These are phyloP conservation scores for human (Homo sapiens) DNA, from an alignment of 2,113 vertebrate species.

Conservation along the genomic window DNA sequence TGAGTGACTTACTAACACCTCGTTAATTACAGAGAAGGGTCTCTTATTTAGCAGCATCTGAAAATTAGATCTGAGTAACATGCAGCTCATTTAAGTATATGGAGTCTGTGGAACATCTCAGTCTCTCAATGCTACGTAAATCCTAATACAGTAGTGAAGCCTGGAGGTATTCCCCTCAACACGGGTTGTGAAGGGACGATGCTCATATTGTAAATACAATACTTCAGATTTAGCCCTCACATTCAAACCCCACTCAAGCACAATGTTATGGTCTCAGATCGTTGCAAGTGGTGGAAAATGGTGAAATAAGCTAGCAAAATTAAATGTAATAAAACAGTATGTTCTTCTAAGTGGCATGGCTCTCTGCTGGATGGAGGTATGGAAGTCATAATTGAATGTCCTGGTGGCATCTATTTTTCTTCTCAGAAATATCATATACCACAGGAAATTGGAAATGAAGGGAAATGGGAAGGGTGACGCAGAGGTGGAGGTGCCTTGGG, in stretches of 20 bases:
- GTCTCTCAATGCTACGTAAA: neutral
- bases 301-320: neutral
- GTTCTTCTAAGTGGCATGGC: neutral
- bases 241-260: neutral
- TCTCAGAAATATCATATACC: neutral
- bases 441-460: neutral
- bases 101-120: neutral
- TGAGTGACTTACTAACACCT: conserved; percentile 20
- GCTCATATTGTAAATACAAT: neutral
- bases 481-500: neutral
- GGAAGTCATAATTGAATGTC: neutral
- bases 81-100: neutral
- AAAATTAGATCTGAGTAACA: neutral
- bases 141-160: neutral
- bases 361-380: neutral
- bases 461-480: neutral
- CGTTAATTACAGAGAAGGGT: neutral
- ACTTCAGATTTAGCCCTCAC: neutral
- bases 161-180: neutral
- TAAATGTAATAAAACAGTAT: neutral
- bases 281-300: neutral
- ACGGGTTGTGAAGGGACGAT: neutral
- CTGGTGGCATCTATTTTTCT: neutral
- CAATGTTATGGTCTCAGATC: neutral
- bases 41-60: neutral